A percentile compares a stretch with the other conserved stretches of the same genome.
Conservation (phyloP, 1,140 invertebrate genomes). For the Ceratina japonica region DNA sequence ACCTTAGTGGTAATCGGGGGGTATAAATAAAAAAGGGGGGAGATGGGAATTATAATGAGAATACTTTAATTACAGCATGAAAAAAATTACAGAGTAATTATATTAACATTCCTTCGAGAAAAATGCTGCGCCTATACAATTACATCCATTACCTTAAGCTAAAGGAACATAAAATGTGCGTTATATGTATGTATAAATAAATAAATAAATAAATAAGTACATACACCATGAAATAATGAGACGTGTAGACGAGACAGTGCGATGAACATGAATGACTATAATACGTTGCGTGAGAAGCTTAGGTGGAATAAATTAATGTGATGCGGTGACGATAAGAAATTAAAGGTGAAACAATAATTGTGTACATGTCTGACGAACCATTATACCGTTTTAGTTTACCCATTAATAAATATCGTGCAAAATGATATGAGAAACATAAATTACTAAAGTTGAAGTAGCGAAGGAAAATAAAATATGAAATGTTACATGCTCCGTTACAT, state of each 20-base stretch:
- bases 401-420: constrained; percentile 35
- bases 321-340: constrained; percentile 12
- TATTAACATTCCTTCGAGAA: constrained; percentile 75
- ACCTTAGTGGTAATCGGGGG: not conserved
- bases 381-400: constrained; percentile 1
- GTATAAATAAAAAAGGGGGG: constrained; percentile 51
- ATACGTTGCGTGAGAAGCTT: constrained; percentile 42
- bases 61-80: constrained; percentile 72
- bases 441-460: constrained; percentile 39
- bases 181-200: constrained; percentile 54
- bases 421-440: constrained; percentile 36
- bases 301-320: constrained; percentile 16
- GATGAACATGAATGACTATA: constrained; percentile 35
- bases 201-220: no score
- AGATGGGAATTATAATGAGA: constrained; percentile 65
- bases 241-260: constrained; percentile 3
- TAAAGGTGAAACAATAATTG: constrained; percentile 20
- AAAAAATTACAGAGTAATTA: constrained; percentile 69
- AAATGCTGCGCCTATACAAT: constrained; percentile 70
- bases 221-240: constrained; percentile 53
- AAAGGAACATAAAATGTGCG: constrained; percentile 61
- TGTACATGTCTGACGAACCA: constrained; percentile 8
- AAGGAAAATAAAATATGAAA: constrained; percentile 23
- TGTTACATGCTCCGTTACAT: constrained; percentile 32
- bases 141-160: constrained; percentile 74